Evolutionary conservation across 1,140 invertebrate species (phyloP), one percentile per base, ranked within the genome.

Genomic region (Apocrypta bakeri): DNA sequence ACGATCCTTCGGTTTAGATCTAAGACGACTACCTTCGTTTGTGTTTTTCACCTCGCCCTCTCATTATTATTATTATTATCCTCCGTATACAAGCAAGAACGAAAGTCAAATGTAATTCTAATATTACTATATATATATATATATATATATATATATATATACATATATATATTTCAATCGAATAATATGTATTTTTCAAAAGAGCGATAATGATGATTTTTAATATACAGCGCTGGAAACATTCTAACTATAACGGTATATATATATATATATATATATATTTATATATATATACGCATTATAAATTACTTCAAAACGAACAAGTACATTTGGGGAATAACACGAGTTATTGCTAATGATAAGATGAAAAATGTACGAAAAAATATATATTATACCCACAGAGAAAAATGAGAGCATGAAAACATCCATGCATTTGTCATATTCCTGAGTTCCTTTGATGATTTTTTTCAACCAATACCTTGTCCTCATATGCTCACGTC

Each of bases 161-260:
- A 48, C 17, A 48, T 48, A 48, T 71, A 72, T 82, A 82, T 82
- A 78, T 72, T 77, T 82, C 74, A 82, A 71, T 78, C 74, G 48
- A 82, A 82, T n/a, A n/a, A n/a, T 37, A 29, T 78, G 81, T 83
- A 83, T 83, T 83, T 79, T 83, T 71, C 76, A 83, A 73, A 79
- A 42, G 37, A 56, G 31, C 64, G 64, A 69, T 75, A n/a, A 29
- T 63, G 29, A 74, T 77, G 42, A 77, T 83, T 83, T 83, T 83
- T 83, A 83, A 83, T 83, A 83, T 83, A 83, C 81, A 73, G 75
- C 81, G 81, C 81, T 83, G 79, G 75, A 79, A 74, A 79, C 76
- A 79, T 83, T 83, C 79, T 83, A n/a, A 83, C 69, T 73, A 83
- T 74, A 37, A 68, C 24, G 69, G 71, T 72, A 82, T 82, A 73